Evolutionary conservation across 2,888 invertebrate genomes (phyloP).

Genomic region (Sabellastarte sp.): DNA sequence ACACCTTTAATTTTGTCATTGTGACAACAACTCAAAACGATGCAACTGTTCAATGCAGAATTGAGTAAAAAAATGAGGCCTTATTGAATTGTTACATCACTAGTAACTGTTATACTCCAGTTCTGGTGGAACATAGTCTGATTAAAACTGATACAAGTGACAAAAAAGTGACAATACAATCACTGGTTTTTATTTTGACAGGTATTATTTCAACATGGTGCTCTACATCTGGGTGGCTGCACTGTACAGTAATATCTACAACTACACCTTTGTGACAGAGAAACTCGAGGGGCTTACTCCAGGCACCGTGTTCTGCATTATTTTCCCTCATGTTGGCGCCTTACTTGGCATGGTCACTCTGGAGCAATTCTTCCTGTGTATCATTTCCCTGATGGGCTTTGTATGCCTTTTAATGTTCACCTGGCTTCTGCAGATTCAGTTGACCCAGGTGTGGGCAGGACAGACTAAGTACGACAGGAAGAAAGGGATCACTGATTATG

Average conservation of each 20-base stretch:
- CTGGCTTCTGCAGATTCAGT: constrained; percentile 63
- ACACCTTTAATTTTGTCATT: too few species aligned
- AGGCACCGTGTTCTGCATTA: constrained; percentile 27
- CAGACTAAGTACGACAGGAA: constrained; percentile 74
- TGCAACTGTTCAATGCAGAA: too few species aligned
- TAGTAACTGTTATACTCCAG: too few species aligned
- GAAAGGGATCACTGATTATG: constrained; percentile 66
- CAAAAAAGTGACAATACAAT: too few species aligned
- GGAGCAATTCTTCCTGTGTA: constrained; percentile 35
- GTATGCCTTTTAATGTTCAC: constrained; percentile 59
- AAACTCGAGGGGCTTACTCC: constrained; percentile 44
- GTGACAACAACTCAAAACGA: too few species aligned
- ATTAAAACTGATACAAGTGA: too few species aligned
- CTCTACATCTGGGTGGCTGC: constrained; percentile 71
- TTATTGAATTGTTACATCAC: too few species aligned
- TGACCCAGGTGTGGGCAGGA: constrained; percentile 71
- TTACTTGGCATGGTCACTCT: constrained; percentile 57
- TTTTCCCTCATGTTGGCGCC: constrained; percentile 64
- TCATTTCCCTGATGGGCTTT: constrained; percentile 38
- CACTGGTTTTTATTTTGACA: too few species aligned
- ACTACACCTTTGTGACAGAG: constrained; percentile 43
- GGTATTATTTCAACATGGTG: constrained; percentile 80
- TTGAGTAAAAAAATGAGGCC: too few species aligned
- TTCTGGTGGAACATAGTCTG: too few species aligned
- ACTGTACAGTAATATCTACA: constrained; percentile 53